phyloP scores from a whole-genome alignment of 1,140 invertebrate genomes.

The Drosophila watanabei region DNA sequence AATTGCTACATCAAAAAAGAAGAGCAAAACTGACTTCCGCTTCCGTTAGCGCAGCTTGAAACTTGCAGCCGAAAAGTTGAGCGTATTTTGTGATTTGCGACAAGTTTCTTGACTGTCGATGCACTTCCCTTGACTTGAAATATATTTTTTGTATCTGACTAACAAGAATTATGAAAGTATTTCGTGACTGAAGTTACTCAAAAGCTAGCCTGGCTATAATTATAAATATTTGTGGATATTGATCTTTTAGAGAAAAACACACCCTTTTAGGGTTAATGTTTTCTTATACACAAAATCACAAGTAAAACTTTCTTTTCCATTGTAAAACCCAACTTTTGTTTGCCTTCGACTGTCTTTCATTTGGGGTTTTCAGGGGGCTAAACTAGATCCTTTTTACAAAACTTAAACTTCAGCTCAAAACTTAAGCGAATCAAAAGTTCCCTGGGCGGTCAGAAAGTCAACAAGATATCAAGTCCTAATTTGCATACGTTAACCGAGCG shows the following conservation, averaged over 20 bases:
- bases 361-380: neutral
- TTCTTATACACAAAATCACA: neutral
- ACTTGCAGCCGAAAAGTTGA: slow-evolving; percentile 46
- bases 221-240: neutral
- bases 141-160: neutral
- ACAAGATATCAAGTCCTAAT: slow-evolving; percentile 37
- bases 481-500: slow-evolving; percentile 57
- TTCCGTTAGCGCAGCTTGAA: slow-evolving; percentile 62
- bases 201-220: neutral
- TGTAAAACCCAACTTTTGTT: slow-evolving; percentile 6
- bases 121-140: neutral
- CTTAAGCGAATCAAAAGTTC: slow-evolving; percentile 59
- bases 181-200: neutral
- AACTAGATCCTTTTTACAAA: neutral
- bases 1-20: slow-evolving; percentile 68
- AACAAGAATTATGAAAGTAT: neutral
- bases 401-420: neutral
- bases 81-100: slow-evolving; percentile 24
- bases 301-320: slow-evolving; percentile 10
- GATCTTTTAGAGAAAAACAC: neutral
- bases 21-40: slow-evolving; percentile 52
- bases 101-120: slow-evolving; percentile 27
- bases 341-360: slow-evolving; percentile 7
- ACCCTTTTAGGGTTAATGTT: too few relatives aligned
- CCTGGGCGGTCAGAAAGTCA: slow-evolving; percentile 60